Evolutionary conservation across 2,888 invertebrate genomes (phyloP).

Genomic region (Drosophila kuntzei): DNA sequence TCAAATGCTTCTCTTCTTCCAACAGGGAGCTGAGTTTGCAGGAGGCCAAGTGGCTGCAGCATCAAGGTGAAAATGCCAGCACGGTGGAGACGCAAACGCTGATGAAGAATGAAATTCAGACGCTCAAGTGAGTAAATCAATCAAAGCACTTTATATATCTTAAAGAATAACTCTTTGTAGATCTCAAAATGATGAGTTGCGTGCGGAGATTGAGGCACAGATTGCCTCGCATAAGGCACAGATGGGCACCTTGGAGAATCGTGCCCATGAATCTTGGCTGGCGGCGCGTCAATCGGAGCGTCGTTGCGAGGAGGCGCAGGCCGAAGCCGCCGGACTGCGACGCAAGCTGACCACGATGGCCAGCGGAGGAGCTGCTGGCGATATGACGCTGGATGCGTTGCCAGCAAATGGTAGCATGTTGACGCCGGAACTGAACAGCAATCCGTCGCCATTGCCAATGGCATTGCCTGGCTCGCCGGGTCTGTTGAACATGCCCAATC

Average conservation of each 20-base stretch:
- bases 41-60: conserved; percentile 92
- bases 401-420: conserved; percentile 53
- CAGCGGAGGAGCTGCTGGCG: conserved; percentile 56
- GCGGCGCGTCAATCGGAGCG: conserved; percentile 92
- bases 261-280: conserved; percentile 95
- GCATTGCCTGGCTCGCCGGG: conserved; percentile 84
- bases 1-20: background rate
- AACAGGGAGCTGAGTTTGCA: conserved; percentile 91
- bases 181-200: conserved; percentile 88
- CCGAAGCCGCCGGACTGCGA: conserved; percentile 89
- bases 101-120: conserved; percentile 92
- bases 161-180: conserved; percentile 68
- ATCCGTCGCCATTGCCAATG: conserved; percentile 85
- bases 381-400: conserved; percentile 37
- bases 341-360: conserved; percentile 87
- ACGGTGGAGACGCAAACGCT: conserved; percentile 92
- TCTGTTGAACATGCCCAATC: conserved; percentile 83
- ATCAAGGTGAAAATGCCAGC: conserved; percentile 92
- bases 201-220: conserved; percentile 94
- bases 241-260: conserved; percentile 92
- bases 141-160: no score
- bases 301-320: conserved; percentile 92
- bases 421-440: conserved; percentile 68
- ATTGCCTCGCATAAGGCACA: conserved; percentile 89
- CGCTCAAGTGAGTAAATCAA: conserved; percentile 88